Conservation (phyloP, 37 sponge, comb jelly and placozoan species). For the Aplysina aerophoba region DNA sequence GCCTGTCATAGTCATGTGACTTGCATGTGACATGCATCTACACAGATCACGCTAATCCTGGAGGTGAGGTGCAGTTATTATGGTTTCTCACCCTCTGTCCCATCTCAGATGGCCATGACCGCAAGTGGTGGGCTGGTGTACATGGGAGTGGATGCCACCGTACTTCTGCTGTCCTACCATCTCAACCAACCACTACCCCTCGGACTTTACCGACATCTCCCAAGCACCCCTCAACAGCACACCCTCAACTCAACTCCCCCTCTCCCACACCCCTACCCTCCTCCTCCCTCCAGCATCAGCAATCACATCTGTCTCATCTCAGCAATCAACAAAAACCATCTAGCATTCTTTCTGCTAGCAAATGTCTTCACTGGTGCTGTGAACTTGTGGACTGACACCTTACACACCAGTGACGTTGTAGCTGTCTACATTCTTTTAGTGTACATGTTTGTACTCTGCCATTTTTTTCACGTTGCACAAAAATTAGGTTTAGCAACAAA, state of each 20-base stretch:
- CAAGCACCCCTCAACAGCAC: background rate
- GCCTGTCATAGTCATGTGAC: background rate
- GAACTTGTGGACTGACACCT: slow-evolving; percentile 86
- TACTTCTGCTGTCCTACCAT: slow-evolving; percentile 41
- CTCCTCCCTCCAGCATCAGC: no score
- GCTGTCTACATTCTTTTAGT: slow-evolving; percentile 41
- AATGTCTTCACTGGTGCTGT: slow-evolving; percentile 91
- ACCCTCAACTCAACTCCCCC: no score
- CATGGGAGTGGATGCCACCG: slow-evolving; percentile 41
- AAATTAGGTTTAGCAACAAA: slow-evolving; percentile 55
- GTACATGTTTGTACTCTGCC: slow-evolving; percentile 55
- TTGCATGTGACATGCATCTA: background rate
- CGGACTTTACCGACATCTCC: background rate
- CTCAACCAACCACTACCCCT: background rate
- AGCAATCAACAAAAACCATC: slow-evolving; percentile 91
- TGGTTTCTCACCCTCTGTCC: background rate
- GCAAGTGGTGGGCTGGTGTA: slow-evolving; percentile 29
- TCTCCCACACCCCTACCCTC: no score
- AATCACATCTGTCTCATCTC: slow-evolving; percentile 56
- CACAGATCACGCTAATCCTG: background rate
- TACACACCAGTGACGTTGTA: slow-evolving; percentile 9
- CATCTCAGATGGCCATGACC: slow-evolving; percentile 50
- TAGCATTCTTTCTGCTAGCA: slow-evolving; percentile 86
- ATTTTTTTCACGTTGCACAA: slow-evolving; percentile 37
- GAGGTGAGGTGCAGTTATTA: background rate